Conservation (phyloP, 30 jellyfish, hydroid and myxozoan species). For the Sanderia malayensis region DNA sequence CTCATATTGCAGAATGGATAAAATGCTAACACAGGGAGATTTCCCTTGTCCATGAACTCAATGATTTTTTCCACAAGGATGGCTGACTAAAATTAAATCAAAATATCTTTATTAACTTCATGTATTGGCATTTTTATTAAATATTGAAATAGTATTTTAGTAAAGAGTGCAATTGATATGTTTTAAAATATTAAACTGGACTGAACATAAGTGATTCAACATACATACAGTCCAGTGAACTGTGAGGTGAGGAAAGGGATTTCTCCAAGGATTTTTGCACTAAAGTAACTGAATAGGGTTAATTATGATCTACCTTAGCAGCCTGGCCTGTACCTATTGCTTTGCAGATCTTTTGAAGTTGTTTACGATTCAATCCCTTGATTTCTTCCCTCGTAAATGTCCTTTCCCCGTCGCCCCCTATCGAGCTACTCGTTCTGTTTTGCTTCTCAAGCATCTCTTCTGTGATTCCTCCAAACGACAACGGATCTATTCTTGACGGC, state of each 20-base stretch:
- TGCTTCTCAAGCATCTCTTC: neutral
- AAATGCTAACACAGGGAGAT: constrained; percentile 25
- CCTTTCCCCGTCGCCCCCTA: neutral
- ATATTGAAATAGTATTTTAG: too few relatives aligned
- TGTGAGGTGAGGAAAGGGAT: too few relatives aligned
- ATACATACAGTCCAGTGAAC: too few relatives aligned
- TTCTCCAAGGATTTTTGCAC: too few relatives aligned
- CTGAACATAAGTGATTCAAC: too few relatives aligned
- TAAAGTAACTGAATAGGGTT: too few relatives aligned
- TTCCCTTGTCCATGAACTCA: constrained; percentile 18
- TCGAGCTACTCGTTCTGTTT: neutral
- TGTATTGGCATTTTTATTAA: too few relatives aligned
- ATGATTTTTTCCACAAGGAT: constrained; percentile 21
- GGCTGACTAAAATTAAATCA: constrained; percentile 22
- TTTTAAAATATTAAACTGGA: too few relatives aligned
- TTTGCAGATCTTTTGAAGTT: constrained; percentile 45
- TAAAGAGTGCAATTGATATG: too few relatives aligned
- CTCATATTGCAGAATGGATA: constrained; percentile 28
- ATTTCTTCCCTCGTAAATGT: constrained; percentile 15
- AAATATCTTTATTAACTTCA: too few relatives aligned
- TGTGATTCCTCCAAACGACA: neutral
- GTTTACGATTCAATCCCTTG: constrained; percentile 14
- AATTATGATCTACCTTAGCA: constrained; percentile 34
- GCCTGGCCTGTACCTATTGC: constrained; percentile 29
- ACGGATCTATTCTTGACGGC: too few relatives aligned